phyloP scores from a whole-genome alignment of 2,113 vertebrate species.

The Xiphorhynchus elegans region DNA sequence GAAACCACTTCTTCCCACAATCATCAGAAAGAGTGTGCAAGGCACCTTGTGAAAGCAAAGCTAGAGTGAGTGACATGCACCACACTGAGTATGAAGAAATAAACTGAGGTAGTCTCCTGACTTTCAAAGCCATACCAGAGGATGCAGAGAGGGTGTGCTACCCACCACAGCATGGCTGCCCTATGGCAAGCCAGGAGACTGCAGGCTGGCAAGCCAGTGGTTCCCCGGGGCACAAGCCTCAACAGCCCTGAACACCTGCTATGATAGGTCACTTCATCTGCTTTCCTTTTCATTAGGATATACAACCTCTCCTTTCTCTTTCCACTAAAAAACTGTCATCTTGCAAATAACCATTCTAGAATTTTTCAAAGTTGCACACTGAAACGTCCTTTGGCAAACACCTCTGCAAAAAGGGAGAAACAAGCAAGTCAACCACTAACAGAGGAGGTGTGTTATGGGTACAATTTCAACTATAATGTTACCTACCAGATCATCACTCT shows the following conservation, averaged over 20 bases:
- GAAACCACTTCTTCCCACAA: neutral
- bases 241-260: neutral
- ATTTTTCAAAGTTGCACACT: neutral
- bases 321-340: neutral
- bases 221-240: accelerated
- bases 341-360: neutral
- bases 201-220: accelerated
- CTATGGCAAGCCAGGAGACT: neutral
- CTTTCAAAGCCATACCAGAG: neutral
- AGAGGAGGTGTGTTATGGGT: neutral
- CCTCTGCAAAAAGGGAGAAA: neutral
- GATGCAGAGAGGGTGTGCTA: neutral
- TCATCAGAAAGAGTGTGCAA: neutral
- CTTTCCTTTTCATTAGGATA: neutral
- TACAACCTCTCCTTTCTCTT: neutral
- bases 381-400: neutral
- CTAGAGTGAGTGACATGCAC: neutral
- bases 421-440: neutral
- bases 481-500: neutral
- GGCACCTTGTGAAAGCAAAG: neutral
- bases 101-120: neutral
- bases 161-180: accelerated
- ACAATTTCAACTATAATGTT: neutral
- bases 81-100: neutral
- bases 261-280: neutral